A percentile compares a stretch with the other conserved stretches of the same genome.
Conservation (phyloP, 2,113 vertebrate species). For the Engystomops pustulosus region DNA sequence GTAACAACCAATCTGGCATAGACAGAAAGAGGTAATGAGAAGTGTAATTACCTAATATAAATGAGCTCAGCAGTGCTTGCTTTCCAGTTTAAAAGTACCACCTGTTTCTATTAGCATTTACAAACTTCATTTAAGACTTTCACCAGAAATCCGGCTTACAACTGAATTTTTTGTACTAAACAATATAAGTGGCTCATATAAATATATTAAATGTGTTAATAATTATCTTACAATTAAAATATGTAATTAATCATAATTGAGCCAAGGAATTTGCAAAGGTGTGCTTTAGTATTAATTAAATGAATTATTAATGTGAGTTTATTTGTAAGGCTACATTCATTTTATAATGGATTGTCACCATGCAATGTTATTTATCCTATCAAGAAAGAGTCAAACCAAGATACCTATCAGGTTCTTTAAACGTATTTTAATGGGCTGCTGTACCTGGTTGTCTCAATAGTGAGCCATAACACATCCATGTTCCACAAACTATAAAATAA, state of each 20-base stretch:
- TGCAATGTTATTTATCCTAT: no score
- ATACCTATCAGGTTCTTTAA: no score
- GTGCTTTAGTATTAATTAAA: not conserved
- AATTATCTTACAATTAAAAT: not conserved
- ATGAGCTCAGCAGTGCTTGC: constrained; percentile 64
- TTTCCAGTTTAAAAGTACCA: constrained; percentile 66
- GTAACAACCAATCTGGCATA: constrained; percentile 63
- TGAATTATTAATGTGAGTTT: no score
- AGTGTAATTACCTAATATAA: constrained; percentile 68
- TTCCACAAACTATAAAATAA: no score
- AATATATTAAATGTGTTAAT: not conserved
- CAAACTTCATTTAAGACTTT: constrained; percentile 53
- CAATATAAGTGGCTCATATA: not conserved
- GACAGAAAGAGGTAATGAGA: constrained; percentile 65
- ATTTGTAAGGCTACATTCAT: no score
- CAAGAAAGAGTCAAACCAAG: no score
- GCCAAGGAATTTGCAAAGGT: not conserved
- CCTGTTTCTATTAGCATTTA: constrained; percentile 63
- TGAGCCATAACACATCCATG: no score
- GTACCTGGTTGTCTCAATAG: no score
- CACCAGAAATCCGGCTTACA: not conserved
- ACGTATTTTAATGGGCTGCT: no score
- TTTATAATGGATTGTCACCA: no score
- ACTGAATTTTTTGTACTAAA: not conserved
- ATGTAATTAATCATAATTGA: not conserved